Conservation (phyloP, 2,888 invertebrate species). For the Hirtodrosophila alboralis region DNA sequence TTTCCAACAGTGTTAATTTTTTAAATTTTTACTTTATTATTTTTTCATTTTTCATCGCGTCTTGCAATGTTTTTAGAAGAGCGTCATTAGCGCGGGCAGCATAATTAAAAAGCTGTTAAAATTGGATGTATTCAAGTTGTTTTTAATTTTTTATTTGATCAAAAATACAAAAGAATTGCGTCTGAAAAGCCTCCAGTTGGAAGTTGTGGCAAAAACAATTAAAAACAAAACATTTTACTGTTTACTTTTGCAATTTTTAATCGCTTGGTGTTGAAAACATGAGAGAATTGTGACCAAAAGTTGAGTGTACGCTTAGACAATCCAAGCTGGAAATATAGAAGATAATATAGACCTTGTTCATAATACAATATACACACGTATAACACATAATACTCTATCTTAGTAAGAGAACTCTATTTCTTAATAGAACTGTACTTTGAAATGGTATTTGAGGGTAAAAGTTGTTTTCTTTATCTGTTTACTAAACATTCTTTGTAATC, state of each 20-base stretch:
- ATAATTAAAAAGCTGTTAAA: slow-evolving; percentile 67
- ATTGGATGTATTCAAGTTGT: slow-evolving; percentile 29
- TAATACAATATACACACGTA: no score
- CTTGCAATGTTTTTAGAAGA: slow-evolving; percentile 48
- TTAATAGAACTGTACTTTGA: no score
- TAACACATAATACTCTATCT: no score
- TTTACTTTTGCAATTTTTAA: slow-evolving; percentile 65
- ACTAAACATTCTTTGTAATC: no score
- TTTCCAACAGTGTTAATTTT: slow-evolving; percentile 49
- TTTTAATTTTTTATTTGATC: slow-evolving; percentile 11
- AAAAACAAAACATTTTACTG: slow-evolving; percentile 48
- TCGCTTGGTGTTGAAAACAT: slow-evolving; percentile 40
- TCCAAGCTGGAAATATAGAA: not conserved
- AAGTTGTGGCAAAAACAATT: slow-evolving; percentile 34
- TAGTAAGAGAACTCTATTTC: no score
- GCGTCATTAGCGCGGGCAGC: slow-evolving; percentile 55
- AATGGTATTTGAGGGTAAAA: no score
- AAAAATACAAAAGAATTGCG: slow-evolving; percentile 68
- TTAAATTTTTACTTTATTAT: slow-evolving; percentile 33
- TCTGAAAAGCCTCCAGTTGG: slow-evolving; percentile 29
- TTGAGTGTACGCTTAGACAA: slow-evolving; percentile 8
- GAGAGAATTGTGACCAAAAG: slow-evolving; percentile 32
- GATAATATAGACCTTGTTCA: no score
- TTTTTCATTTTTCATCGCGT: slow-evolving; percentile 36
- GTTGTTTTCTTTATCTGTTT: no score